Conservation (phyloP, 2,113 vertebrate species). For the Thalassoma bifasciatum region DNA sequence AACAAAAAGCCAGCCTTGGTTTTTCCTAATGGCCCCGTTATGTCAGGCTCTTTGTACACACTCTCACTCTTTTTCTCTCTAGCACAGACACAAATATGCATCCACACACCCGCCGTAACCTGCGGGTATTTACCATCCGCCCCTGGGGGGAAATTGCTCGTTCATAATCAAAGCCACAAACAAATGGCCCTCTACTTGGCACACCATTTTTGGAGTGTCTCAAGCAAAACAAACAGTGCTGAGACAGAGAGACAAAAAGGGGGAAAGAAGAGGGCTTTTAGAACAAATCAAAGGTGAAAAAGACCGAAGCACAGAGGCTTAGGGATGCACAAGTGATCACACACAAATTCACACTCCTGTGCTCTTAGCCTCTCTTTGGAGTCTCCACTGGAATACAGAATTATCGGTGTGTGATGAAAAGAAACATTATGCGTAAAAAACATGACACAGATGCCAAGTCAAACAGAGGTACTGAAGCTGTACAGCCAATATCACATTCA, state of each 20-base stretch:
- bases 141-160: conserved; percentile 46
- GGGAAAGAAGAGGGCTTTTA: neutral
- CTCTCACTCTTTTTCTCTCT: neutral
- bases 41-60: neutral
- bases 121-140: neutral
- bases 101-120: conserved; percentile 32
- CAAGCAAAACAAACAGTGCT: conserved; percentile 46
- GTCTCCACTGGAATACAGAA: conserved; percentile 23
- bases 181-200: conserved; percentile 46
- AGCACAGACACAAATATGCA: conserved; percentile 11
- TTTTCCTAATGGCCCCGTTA: conserved; percentile 27
- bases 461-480: neutral
- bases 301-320: conserved; percentile 8
- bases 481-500: neutral
- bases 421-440: conserved; percentile 12
- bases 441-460: neutral
- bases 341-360: conserved; percentile 3
- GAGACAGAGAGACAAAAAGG: neutral
- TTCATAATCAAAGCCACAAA: conserved; percentile 69
- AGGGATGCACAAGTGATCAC: conserved; percentile 27
- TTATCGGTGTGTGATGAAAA: neutral
- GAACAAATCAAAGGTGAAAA: conserved; percentile 32
- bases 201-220: conserved; percentile 37
- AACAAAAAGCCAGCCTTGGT: neutral
- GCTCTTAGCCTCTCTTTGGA: conserved; percentile 4